These are phyloP conservation scores for Stratiomys singularior DNA, from an alignment of 2,888 invertebrate genomes.

Conservation along the genomic window DNA sequence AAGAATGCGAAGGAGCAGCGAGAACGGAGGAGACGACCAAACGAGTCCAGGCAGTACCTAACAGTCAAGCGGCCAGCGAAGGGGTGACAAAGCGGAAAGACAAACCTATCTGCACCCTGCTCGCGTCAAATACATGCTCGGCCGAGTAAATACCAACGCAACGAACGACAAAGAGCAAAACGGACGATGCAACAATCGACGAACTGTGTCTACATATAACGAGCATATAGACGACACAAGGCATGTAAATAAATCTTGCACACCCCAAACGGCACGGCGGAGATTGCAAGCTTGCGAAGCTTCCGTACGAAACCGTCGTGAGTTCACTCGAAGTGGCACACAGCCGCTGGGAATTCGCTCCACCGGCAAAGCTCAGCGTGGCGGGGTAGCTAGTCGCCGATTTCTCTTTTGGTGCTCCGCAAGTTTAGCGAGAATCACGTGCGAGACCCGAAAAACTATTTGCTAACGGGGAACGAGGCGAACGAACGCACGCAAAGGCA, in stretches of 20 bases:
- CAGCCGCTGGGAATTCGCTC: background rate
- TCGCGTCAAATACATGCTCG: slow-evolving; percentile 1
- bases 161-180: background rate
- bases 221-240: background rate
- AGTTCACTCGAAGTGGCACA: background rate
- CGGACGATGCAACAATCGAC: background rate
- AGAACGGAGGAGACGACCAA: background rate
- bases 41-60: background rate
- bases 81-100: slow-evolving; percentile 12
- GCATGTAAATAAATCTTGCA: background rate
- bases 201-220: background rate
- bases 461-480: too few species aligned
- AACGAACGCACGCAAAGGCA: too few species aligned
- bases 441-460: background rate
- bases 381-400: background rate
- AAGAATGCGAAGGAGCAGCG: slow-evolving; percentile 1
- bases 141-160: background rate
- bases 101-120: slow-evolving; percentile 2
- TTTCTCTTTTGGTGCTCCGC: background rate
- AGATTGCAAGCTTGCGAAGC: background rate
- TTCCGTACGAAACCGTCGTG: background rate
- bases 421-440: background rate
- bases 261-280: too few species aligned
- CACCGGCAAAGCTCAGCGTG: background rate
- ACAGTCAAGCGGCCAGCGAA: background rate